These are phyloP conservation scores for Cherax destructor DNA, from an alignment of 1,140 invertebrate species.

Conservation along the genomic window DNA sequence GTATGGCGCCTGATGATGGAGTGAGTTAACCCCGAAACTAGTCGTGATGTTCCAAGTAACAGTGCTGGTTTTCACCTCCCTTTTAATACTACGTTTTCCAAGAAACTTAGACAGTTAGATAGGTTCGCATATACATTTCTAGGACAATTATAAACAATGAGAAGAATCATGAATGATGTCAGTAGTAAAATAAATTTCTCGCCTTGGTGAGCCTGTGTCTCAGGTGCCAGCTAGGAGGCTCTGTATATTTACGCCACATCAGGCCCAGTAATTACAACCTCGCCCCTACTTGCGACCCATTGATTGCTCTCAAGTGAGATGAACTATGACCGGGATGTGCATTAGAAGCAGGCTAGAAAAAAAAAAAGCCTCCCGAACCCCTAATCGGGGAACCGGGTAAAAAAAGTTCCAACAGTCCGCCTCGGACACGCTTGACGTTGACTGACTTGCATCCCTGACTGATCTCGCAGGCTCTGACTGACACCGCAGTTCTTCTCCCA, in stretches of 20 bases:
- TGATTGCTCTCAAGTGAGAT: slow-evolving; percentile 43
- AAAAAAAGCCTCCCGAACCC: not conserved
- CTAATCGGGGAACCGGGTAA: slow-evolving; percentile 13
- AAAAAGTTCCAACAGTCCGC: slow-evolving; percentile 19
- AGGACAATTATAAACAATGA: no score
- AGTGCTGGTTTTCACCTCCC: no score
- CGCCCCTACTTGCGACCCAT: slow-evolving; percentile 29
- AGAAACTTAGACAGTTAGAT: no score
- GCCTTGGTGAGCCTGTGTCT: not conserved
- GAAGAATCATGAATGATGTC: no score
- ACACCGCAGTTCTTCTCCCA: not conserved
- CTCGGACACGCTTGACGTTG: slow-evolving; percentile 1
- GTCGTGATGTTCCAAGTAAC: no score
- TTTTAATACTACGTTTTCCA: no score
- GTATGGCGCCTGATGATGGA: no score
- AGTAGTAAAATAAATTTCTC: no score
- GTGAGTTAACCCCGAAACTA: no score
- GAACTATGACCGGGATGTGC: slow-evolving; percentile 37
- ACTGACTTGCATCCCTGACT: slow-evolving; percentile 16
- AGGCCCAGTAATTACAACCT: slow-evolving; percentile 27
- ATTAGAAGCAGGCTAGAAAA: slow-evolving; percentile 13
- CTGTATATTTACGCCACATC: slow-evolving; percentile 44
- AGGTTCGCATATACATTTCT: no score
- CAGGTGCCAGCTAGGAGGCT: slow-evolving; percentile 3
- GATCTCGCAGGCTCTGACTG: not conserved